A percentile compares a stretch with the other conserved stretches of the same genome.
Conservation (phyloP, 2,888 invertebrate species). For the Leucania comma region DNA sequence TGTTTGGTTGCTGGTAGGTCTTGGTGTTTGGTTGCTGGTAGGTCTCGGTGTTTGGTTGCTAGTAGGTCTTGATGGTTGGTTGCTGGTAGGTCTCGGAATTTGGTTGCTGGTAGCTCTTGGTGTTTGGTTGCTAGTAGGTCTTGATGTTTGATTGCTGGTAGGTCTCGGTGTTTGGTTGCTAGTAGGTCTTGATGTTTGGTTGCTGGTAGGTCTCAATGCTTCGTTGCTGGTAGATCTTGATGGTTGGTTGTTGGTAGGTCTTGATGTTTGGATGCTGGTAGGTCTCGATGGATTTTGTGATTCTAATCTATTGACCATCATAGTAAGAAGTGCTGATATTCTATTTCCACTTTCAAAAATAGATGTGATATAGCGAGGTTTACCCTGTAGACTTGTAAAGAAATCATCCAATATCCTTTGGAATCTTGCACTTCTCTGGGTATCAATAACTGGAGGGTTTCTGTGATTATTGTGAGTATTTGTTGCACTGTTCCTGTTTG, state of each 20-base stretch:
- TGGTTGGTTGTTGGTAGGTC: not conserved
- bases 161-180: not conserved
- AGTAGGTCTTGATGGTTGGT: too few relatives aligned
- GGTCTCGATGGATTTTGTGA: not conserved
- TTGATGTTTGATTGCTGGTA: not conserved
- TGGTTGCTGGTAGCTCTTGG: too few relatives aligned
- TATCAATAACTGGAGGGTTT: not conserved
- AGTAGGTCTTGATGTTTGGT: too few relatives aligned
- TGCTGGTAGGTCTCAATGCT: not conserved
- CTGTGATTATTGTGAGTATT: not conserved
- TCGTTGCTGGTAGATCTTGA: not conserved
- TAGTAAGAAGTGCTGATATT: not conserved
- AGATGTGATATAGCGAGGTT: accelerated
- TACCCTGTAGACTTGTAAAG: not conserved
- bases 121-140: too few relatives aligned
- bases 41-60: too few relatives aligned
- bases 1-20: too few relatives aligned
- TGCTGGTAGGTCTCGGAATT: too few relatives aligned
- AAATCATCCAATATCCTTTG: not conserved
- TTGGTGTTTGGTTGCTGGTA: too few relatives aligned
- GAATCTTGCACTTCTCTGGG: not conserved
- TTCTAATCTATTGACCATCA: not conserved
- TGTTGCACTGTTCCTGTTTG: not conserved
- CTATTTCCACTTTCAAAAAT: not conserved
- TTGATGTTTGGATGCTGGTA: not conserved